These are phyloP conservation scores for Urosaurus nigricauda DNA, from an alignment of 2,797 vertebrate species.

Conservation along the genomic window DNA sequence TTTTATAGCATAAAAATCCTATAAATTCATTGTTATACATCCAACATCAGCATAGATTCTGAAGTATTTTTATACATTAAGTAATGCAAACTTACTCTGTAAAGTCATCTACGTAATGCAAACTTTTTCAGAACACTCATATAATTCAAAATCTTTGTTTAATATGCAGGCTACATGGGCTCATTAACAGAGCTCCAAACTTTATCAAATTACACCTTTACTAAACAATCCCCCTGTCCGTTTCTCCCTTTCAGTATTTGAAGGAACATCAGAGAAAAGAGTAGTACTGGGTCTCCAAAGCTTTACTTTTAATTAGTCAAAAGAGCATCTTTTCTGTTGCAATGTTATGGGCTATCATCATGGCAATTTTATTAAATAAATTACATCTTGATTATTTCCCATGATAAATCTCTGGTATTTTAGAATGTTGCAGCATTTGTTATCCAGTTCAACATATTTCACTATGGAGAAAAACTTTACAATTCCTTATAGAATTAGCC, in stretches of 20 bases:
- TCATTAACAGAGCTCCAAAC: slow-evolving; percentile 66
- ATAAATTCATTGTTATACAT: not conserved
- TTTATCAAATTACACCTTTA: slow-evolving; percentile 66
- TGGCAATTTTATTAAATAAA: slow-evolving; percentile 63
- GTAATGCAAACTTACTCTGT: not conserved
- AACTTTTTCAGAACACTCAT: slow-evolving; percentile 30
- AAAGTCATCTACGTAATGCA: slow-evolving; percentile 19
- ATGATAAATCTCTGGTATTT: slow-evolving; percentile 59
- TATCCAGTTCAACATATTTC: slow-evolving; percentile 19
- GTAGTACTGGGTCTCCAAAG: slow-evolving; percentile 53
- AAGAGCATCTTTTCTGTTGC: slow-evolving; percentile 57
- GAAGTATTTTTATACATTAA: not conserved
- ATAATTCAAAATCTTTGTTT: slow-evolving; percentile 42
- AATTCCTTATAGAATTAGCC: not conserved
- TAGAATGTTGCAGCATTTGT: slow-evolving; percentile 46
- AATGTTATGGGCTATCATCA: slow-evolving; percentile 65
- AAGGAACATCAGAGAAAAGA: slow-evolving; percentile 24
- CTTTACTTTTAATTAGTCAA: slow-evolving; percentile 70
- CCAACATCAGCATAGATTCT: not conserved
- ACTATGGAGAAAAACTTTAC: not conserved
- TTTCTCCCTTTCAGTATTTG: slow-evolving; percentile 39
- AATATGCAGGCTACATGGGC: slow-evolving; percentile 56
- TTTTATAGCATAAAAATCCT: not conserved
- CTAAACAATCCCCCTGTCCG: slow-evolving; percentile 63
- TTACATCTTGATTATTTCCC: slow-evolving; percentile 63